Conservation (phyloP, 2,113 vertebrate genomes). For the Scophthalmus maximus region DNA sequence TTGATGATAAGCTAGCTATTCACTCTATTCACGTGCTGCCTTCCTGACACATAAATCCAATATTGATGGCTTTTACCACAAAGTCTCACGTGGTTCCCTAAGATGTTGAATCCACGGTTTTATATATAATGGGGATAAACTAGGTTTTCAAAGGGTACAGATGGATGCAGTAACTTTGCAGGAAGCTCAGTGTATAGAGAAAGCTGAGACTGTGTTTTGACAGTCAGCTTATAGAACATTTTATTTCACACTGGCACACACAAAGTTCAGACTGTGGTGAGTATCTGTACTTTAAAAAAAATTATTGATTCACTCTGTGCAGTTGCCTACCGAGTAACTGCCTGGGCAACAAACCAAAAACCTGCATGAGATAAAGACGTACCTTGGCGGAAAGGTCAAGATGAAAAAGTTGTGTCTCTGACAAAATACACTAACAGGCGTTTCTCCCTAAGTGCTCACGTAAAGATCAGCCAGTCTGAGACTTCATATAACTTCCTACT, state of each 20-base stretch:
- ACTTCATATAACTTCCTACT: conserved; percentile 6
- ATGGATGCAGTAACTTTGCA: conserved; percentile 16
- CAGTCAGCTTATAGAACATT: conserved; percentile 12
- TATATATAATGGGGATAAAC: conserved; percentile 23
- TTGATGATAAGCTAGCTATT: conserved; percentile 15
- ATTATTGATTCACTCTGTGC: too few species aligned
- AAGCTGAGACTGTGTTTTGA: conserved; percentile 16
- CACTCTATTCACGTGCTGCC: conserved; percentile 15
- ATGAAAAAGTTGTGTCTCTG: background rate
- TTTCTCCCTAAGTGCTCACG: background rate
- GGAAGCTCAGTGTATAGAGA: background rate
- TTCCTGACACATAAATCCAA: conserved; percentile 32
- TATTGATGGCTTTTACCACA: conserved; percentile 38
- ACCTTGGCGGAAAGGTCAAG: too few species aligned
- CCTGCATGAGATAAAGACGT: background rate
- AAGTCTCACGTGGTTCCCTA: conserved; percentile 15
- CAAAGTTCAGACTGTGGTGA: background rate
- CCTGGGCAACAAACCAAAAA: too few species aligned
- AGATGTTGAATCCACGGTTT: conserved; percentile 34
- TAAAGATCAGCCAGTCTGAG: conserved; percentile 12
- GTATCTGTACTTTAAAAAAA: too few species aligned
- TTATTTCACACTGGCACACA: conserved; percentile 9
- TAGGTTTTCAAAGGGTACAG: conserved; percentile 11
- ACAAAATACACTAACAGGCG: background rate
- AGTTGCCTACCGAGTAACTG: too few species aligned